Evolutionary conservation across 92 coral and sea anemone genomes (phyloP).

Genomic region (Siderastrea radians): DNA sequence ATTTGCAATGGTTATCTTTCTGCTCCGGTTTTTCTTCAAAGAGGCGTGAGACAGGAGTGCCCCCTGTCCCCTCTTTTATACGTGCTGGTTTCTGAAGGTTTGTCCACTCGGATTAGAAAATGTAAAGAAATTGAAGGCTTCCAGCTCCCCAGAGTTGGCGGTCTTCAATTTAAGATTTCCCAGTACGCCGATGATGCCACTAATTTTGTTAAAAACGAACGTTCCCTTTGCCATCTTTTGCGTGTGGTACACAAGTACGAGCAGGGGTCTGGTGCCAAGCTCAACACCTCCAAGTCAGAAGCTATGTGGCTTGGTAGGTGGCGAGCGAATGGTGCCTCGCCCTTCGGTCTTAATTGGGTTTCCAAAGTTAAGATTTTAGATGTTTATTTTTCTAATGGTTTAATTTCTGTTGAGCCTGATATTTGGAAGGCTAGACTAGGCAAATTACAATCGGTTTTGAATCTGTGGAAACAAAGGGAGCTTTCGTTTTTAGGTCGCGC

Average conservation of each 20-base stretch:
- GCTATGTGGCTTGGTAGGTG: constrained; percentile 30
- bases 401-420: background rate
- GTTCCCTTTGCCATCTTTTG: background rate
- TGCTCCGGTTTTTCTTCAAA: constrained; percentile 27
- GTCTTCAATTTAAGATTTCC: background rate
- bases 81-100: constrained; percentile 35
- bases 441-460: background rate
- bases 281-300: background rate
- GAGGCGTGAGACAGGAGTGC: constrained; percentile 73
- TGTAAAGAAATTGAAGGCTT: background rate
- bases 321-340: background rate
- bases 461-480: constrained; percentile 14
- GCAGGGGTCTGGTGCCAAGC: constrained; percentile 3
- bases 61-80: constrained; percentile 60
- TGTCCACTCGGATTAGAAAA: constrained; percentile 9
- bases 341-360: background rate
- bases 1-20: constrained; percentile 28
- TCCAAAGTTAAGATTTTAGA: background rate
- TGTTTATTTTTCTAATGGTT: background rate
- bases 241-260: background rate
- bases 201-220: constrained; percentile 4
- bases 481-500: constrained; percentile 14
- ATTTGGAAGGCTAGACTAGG: background rate
- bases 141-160: constrained; percentile 17
- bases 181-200: constrained; percentile 37